Percentiles rank a stretch among this genome's conserved stretches.
Evolutionary conservation across 1,140 invertebrate genomes (phyloP).

Genomic region (Drosophila watanabei): DNA sequence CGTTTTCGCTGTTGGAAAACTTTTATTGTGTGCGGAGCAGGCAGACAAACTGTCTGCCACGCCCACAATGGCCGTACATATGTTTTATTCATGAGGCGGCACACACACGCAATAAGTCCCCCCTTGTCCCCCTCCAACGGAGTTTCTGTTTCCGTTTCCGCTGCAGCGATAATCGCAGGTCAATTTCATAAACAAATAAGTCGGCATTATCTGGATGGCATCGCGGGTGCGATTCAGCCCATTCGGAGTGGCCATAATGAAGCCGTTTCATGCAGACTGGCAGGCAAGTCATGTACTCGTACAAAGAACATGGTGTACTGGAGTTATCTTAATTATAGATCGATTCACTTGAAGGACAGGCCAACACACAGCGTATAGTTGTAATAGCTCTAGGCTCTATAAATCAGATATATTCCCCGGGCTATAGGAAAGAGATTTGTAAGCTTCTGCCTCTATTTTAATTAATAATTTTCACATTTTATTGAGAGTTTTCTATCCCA

Average conservation of each 20-base stretch:
- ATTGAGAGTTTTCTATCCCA: not conserved
- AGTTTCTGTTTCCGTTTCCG: constrained; percentile 42
- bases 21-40: constrained; percentile 46
- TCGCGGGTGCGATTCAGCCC: constrained; percentile 48
- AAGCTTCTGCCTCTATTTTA: not conserved
- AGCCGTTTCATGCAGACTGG: constrained; percentile 52
- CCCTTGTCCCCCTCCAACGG: constrained; percentile 15
- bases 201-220: constrained; percentile 62
- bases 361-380: constrained; percentile 4
- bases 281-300: constrained; percentile 3
- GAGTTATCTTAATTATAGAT: constrained; percentile 80
- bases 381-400: not conserved
- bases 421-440: not conserved
- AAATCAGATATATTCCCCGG: not conserved
- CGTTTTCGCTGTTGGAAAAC: constrained; percentile 64
- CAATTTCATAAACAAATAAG: constrained; percentile 83
- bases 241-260: constrained; percentile 56
- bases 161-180: constrained; percentile 74
- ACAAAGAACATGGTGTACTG: not conserved
- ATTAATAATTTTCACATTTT: not conserved
- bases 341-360: constrained; percentile 56
- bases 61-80: constrained; percentile 19
- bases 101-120: constrained; percentile 38
- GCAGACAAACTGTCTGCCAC: constrained; percentile 17
- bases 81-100: constrained; percentile 69